Conservation (phyloP, 2,888 invertebrate species). For the Celastrina argiolus region DNA sequence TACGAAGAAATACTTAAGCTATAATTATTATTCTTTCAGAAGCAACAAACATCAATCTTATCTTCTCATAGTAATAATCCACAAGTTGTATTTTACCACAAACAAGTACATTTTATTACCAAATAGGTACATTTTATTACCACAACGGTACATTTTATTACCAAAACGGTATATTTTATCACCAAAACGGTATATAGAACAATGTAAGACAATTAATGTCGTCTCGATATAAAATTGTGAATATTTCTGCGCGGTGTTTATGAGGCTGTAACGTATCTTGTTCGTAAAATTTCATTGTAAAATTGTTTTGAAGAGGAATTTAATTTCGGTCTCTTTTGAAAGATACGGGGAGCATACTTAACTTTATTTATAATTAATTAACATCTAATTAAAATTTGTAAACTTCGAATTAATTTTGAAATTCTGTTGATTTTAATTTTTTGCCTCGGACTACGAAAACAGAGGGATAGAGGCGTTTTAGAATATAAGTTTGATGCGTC, state of each 20-base stretch:
- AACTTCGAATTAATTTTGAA: neutral
- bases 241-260: slow-evolving; percentile 34
- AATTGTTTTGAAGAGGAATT: neutral
- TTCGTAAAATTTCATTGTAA: neutral
- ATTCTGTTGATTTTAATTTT: no score
- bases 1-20: no score
- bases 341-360: neutral
- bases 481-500: no score
- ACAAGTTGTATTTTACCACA: neutral
- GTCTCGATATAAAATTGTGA: slow-evolving; percentile 35
- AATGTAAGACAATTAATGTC: slow-evolving; percentile 37
- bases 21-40: no score
- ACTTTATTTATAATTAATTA: neutral
- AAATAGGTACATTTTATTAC: slow-evolving; percentile 15
- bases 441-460: no score
- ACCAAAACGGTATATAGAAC: slow-evolving; percentile 19
- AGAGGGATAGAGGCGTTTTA: no score
- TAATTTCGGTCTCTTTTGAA: neutral
- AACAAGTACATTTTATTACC: neutral
- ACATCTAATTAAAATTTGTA: neutral
- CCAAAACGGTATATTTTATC: slow-evolving; percentile 2
- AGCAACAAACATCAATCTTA: neutral
- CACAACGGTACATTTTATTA: neutral
- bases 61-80: slow-evolving; percentile 1
- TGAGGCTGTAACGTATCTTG: neutral